Conservation (phyloP, 2,888 invertebrate genomes). For the Therioaphis trifolii region DNA sequence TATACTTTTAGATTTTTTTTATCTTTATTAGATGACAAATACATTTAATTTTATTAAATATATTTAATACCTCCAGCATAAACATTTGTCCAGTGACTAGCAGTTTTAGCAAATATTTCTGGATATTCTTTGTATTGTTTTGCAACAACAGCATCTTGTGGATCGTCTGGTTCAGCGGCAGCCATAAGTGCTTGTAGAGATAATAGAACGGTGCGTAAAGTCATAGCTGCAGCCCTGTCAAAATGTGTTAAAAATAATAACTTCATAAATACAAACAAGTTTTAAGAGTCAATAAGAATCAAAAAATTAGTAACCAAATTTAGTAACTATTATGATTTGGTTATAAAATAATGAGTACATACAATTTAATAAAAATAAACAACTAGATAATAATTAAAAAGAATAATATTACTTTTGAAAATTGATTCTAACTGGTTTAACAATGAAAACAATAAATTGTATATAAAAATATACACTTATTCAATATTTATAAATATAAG, state of each 20-base stretch:
- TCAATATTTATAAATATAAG: no score
- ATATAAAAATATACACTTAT: no score
- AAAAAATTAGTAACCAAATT: not conserved
- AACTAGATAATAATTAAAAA: not conserved
- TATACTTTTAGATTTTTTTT: not conserved
- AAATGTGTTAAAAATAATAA: constrained; percentile 53
- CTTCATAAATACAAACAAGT: constrained; percentile 73
- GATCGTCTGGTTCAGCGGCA: constrained; percentile 92
- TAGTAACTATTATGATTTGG: not conserved
- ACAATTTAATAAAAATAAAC: not conserved
- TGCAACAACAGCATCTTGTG: constrained; percentile 97
- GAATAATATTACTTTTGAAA: no score
- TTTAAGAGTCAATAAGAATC: not conserved
- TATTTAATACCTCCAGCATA: constrained; percentile 78
- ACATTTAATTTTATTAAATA: constrained; percentile 25
- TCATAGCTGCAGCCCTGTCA: constrained; percentile 97
- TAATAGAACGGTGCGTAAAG: constrained; percentile 91
- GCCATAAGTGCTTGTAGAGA: constrained; percentile 95
- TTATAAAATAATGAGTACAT: not conserved
- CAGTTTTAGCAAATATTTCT: constrained; percentile 88
- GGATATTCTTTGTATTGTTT: constrained; percentile 93
- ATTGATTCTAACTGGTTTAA: no score
- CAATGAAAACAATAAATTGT: no score
- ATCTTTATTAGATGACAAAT: not conserved
- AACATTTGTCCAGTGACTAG: constrained; percentile 93